These are phyloP conservation scores for Pinna nobilis DNA, from an alignment of 1,140 invertebrate genomes.

Conservation along the genomic window DNA sequence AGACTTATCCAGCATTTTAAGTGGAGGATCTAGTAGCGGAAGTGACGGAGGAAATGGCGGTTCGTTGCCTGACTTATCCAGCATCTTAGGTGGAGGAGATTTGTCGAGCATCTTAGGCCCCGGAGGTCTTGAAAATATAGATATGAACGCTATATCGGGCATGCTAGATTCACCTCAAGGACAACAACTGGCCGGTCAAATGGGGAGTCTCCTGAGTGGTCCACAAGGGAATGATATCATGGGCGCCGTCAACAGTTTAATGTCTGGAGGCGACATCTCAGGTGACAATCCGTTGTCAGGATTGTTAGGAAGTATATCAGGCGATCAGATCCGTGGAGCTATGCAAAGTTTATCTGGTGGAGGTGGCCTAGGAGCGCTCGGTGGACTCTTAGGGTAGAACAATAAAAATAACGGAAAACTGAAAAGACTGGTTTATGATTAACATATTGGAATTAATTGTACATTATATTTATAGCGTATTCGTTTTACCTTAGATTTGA, in stretches of 20 bases:
- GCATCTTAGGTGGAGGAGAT: conserved; percentile 4
- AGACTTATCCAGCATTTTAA: conserved; percentile 3
- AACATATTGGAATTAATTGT: too few relatives aligned
- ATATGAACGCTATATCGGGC: conserved; percentile 22
- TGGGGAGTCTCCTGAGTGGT: conserved; percentile 18
- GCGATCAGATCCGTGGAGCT: conserved; percentile 1
- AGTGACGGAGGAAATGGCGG: background rate
- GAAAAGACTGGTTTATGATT: too few relatives aligned
- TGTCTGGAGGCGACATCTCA: conserved; percentile 17
- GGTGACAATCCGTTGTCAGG: conserved; percentile 15
- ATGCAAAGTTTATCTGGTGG: conserved; percentile 12
- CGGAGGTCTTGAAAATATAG: conserved; percentile 13
- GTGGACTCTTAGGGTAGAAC: conserved; percentile 21
- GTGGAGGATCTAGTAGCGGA: background rate
- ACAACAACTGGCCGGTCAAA: conserved; percentile 5
- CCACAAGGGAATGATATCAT: conserved; percentile 28
- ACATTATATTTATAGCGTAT: too few relatives aligned
- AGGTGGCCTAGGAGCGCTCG: conserved; percentile 29
- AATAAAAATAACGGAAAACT: too few relatives aligned
- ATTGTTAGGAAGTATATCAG: conserved; percentile 19
- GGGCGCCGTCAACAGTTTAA: conserved; percentile 12
- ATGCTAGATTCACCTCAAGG: conserved; percentile 18
- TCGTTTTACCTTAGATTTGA: too few relatives aligned
- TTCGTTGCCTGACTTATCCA: conserved; percentile 22
- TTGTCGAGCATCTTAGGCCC: conserved; percentile 18